Conservation (phyloP, 2,113 vertebrate genomes). For the Procavia capensis region DNA sequence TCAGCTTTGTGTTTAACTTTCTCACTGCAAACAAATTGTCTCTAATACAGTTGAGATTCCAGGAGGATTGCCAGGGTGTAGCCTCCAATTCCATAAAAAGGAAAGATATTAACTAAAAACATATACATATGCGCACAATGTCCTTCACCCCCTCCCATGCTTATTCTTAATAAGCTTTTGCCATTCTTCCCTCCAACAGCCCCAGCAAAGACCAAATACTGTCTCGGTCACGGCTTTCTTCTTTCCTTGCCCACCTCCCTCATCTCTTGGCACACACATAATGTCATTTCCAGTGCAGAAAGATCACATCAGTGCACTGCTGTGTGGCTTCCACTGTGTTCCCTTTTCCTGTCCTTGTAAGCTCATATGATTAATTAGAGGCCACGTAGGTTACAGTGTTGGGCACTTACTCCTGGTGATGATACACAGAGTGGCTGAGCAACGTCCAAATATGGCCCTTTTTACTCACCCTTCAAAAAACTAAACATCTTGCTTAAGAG, state of each 20-base stretch:
- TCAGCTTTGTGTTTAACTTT: constrained; percentile 83
- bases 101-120: constrained; percentile 83
- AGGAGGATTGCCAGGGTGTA: constrained; percentile 87
- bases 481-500: constrained; percentile 85
- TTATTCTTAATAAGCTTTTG: constrained; percentile 37
- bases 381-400: background rate
- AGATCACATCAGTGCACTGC: background rate
- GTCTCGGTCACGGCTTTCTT: background rate
- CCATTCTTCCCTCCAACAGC: background rate
- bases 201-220: background rate
- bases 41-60: constrained; percentile 82
- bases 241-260: background rate
- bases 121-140: background rate
- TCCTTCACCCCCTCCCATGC: background rate
- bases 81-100: constrained; percentile 89
- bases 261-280: background rate
- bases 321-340: background rate
- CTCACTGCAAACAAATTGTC: constrained; percentile 83
- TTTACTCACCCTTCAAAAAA: constrained; percentile 83
- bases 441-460: constrained; percentile 87
- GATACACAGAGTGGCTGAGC: constrained; percentile 79
- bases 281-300: background rate
- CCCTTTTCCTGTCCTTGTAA: background rate
- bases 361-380: constrained; percentile 46
- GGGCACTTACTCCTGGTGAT: constrained; percentile 68